Conservation (phyloP, 2,113 vertebrate genomes). For the Rhineura floridana region DNA sequence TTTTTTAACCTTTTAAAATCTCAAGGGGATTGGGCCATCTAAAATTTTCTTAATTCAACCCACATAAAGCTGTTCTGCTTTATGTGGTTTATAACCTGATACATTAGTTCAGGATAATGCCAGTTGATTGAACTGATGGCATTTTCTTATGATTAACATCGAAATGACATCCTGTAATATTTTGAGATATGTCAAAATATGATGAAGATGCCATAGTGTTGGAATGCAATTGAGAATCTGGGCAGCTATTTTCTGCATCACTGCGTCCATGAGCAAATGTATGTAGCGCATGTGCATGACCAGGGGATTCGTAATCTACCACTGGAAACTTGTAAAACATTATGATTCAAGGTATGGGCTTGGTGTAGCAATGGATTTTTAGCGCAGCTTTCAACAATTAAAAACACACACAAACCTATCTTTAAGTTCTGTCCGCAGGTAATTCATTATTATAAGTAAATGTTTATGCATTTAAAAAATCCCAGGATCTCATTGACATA, state of each 20-base stretch:
- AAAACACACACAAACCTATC: background rate
- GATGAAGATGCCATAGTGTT: conserved; percentile 43
- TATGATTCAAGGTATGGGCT: background rate
- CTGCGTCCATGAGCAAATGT: conserved; percentile 34
- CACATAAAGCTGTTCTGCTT: conserved; percentile 9
- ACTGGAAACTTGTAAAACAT: conserved; percentile 20
- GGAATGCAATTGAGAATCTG: conserved; percentile 51
- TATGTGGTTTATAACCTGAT: conserved; percentile 8
- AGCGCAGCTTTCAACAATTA: background rate
- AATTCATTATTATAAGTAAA: background rate
- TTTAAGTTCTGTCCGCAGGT: background rate
- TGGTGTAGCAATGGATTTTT: background rate
- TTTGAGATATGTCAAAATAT: conserved; percentile 35
- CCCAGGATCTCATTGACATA: background rate
- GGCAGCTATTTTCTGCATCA: conserved; percentile 22
- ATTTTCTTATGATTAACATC: conserved; percentile 28
- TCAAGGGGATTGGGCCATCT: background rate
- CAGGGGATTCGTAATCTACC: conserved; percentile 9
- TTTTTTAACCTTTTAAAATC: background rate
- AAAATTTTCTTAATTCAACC: conserved; percentile 15
- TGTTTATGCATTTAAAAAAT: background rate
- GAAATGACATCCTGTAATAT: conserved; percentile 13
- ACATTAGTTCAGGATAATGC: conserved; percentile 17
- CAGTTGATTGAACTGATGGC: conserved; percentile 23
- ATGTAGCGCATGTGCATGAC: conserved; percentile 13